phyloP scores from a whole-genome alignment of 2,888 invertebrate genomes.

The Eumacrocentrus americanus region DNA sequence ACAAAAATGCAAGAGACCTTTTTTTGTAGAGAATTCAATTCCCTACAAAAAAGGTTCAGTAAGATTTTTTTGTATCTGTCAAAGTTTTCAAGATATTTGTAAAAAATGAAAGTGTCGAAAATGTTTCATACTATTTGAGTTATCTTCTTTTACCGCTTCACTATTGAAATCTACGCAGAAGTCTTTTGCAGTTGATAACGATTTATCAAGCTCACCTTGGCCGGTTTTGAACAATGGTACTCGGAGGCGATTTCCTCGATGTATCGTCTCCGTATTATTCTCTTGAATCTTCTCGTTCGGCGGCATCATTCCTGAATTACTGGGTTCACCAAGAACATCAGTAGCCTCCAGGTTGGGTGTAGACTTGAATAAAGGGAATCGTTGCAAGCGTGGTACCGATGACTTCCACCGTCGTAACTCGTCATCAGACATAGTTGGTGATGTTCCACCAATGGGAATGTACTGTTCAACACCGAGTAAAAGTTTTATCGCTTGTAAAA shows the following conservation, averaged over 20 bases:
- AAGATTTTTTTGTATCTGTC: too few relatives aligned
- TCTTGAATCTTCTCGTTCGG: conserved; percentile 18
- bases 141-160: too few relatives aligned
- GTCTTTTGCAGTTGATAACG: background rate
- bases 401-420: too few relatives aligned
- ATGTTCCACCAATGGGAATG: background rate
- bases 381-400: background rate
- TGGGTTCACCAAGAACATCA: background rate
- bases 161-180: too few relatives aligned
- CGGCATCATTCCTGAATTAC: conserved; percentile 18
- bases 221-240: conserved; percentile 25
- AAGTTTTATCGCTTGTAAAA: conserved; percentile 1
- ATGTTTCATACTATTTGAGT: too few relatives aligned
- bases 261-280: conserved; percentile 30
- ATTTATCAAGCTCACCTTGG: background rate
- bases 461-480: background rate
- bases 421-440: too few relatives aligned
- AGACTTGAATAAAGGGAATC: conserved; percentile 5
- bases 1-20: background rate
- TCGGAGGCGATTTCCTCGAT: conserved; percentile 37
- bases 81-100: too few relatives aligned
- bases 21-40: too few relatives aligned
- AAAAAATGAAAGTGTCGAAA: too few relatives aligned
- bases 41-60: too few relatives aligned
- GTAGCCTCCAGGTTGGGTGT: conserved; percentile 10